These are phyloP conservation scores for Stratiomys singularior DNA, from an alignment of 2,888 invertebrate species.

Conservation along the genomic window DNA sequence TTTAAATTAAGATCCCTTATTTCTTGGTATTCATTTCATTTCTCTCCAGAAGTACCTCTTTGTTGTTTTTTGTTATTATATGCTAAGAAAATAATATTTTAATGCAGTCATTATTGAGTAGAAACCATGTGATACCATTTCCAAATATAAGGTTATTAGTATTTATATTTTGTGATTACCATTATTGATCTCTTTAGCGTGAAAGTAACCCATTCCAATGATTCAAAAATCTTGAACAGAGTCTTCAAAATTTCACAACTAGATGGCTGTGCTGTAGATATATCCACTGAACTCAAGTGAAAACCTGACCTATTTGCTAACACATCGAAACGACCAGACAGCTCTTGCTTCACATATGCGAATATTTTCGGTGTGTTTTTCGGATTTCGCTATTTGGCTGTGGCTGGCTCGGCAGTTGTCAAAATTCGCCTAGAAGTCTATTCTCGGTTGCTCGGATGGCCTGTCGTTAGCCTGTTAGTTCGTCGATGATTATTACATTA, in stretches of 20 bases:
- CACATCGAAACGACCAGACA: neutral
- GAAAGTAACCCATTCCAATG: too few species aligned
- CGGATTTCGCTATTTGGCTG: neutral
- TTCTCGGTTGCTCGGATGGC: neutral
- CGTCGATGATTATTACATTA: neutral
- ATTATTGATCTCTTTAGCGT: too few species aligned
- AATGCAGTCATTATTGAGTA: too few species aligned
- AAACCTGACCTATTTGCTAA: slow-evolving; percentile 11
- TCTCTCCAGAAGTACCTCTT: too few species aligned
- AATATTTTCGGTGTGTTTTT: neutral
- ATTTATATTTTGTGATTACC: too few species aligned
- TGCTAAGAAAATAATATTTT: too few species aligned
- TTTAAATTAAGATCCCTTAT: too few species aligned
- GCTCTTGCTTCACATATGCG: neutral
- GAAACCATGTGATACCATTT: too few species aligned
- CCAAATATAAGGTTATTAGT: too few species aligned
- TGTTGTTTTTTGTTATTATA: too few species aligned
- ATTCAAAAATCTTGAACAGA: too few species aligned
- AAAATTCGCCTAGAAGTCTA: slow-evolving; percentile 11
- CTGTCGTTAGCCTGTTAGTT: neutral
- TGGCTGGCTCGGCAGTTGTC: slow-evolving; percentile 12
- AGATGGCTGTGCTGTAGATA: neutral
- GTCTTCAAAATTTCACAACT: neutral
- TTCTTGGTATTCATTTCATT: too few species aligned
- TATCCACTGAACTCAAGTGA: slow-evolving; percentile 15